Evolutionary conservation across 2,888 invertebrate genomes (phyloP).

Genomic region (Drosophila setosimentum): DNA sequence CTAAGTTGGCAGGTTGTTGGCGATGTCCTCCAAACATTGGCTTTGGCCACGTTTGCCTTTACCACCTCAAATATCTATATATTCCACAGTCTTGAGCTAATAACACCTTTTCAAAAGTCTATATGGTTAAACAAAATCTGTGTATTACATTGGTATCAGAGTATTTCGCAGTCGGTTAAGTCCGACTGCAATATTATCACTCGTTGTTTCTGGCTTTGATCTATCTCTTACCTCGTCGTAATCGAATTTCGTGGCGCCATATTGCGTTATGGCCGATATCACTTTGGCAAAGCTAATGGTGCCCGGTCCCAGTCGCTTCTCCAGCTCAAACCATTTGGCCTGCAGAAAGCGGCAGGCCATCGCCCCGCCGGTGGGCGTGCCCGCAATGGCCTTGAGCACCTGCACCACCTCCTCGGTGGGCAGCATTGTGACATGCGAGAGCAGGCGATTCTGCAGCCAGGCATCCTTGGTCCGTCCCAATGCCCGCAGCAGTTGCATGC

Average conservation of each 20-base stretch:
- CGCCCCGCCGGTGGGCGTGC: conserved; percentile 85
- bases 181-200: background rate
- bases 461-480: conserved; percentile 85
- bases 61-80: background rate
- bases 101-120: no score
- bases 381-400: conserved; percentile 85
- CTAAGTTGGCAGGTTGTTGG: background rate
- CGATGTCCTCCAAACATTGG: background rate
- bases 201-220: background rate
- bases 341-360: conserved; percentile 85
- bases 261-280: conserved; percentile 85
- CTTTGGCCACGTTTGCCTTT: background rate
- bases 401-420: conserved; percentile 85
- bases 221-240: conserved; percentile 83
- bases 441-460: conserved; percentile 85
- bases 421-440: conserved; percentile 85
- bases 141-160: background rate
- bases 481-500: conserved; percentile 85
- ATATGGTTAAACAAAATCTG: background rate
- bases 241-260: conserved; percentile 85
- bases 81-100: background rate
- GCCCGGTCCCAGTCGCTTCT: conserved; percentile 84
- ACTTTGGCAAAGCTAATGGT: conserved; percentile 85
- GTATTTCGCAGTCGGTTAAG: background rate
- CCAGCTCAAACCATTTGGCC: conserved; percentile 85